phyloP scores from a whole-genome alignment of 2,888 invertebrate species.

The Sepiola atlantica region DNA sequence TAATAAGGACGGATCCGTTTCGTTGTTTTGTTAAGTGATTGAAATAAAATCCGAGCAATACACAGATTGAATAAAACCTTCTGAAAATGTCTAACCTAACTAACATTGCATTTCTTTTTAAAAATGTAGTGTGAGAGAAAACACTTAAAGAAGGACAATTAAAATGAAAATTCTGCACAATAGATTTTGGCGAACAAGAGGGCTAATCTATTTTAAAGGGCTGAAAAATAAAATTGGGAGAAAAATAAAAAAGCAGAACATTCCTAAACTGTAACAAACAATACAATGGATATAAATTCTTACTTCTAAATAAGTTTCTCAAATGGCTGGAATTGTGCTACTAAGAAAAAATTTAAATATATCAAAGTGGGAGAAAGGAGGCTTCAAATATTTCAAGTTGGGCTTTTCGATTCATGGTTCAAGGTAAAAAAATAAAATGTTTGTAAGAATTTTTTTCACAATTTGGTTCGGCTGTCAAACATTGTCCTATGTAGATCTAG shows the following conservation, averaged over 20 bases:
- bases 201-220: neutral
- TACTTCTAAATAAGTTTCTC: neutral
- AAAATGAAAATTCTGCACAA: neutral
- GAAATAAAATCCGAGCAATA: neutral
- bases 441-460: too few species aligned
- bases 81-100: neutral
- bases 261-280: neutral
- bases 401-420: too few species aligned
- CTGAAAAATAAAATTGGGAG: neutral
- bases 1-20: neutral
- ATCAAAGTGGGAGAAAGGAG: neutral
- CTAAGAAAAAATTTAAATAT: neutral
- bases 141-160: neutral
- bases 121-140: neutral
- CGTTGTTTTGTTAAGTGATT: neutral
- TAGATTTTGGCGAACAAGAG: too few species aligned
- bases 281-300: neutral
- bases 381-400: too few species aligned
- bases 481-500: too few species aligned
- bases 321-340: neutral
- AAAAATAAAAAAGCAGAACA: neutral
- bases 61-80: neutral
- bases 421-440: too few species aligned
- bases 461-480: too few species aligned
- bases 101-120: neutral